Base-by-base conservation (phyloP, 2,888 invertebrate species). In the Ischnus inquisitorius region DNA sequence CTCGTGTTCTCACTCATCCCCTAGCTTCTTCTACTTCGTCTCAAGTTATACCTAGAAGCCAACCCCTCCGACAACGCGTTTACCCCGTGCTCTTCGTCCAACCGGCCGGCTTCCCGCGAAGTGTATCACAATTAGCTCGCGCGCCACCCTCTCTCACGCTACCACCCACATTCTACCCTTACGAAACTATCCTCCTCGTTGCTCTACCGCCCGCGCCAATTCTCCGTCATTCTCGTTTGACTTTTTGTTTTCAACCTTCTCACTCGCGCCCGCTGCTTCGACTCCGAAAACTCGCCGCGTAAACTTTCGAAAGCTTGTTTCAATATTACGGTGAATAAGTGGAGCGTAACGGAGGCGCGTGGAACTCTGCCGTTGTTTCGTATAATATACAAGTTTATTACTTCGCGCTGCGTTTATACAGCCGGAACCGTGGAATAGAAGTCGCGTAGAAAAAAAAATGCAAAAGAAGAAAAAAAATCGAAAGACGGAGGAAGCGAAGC, bases 51-150 rank as follows among this genome's bases (percentile, higher is more conserved):
- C 86, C 60, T 85, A 87, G 54, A 88, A 80, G 84, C 51, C 69
- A 68, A 69, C 78, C 82, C 81, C 80, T 64, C 85, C 69, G 69
- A 72, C 78, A 72, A 60, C 76, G 57, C 80, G 69, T 76, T 25
- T 48, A 34, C 71, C 79, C 87, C 80, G 74, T 54, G 79, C 87
- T 85, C 80, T 87, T 83, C 79, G 81, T 72, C 85, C 86, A 65
- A 79, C 82, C 86, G 81, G 81, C 87, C 87, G 88, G 90, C 90
- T 92, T 92, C 92, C 93, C 89, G 89, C 85, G 92, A 92, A 92
- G 90, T 90, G 92, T 91, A 92, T 92, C 91, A 92, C 92, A 92
- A 93, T 93, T 92, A 93, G 92, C 91, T 90, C 88, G 88, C 90
- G 88, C 88, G 69, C 48, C 43, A 39, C 57, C 87, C 89, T 89